Evolutionary conservation across 1,140 invertebrate species (phyloP), one percentile per base, ranked within the genome.

Genomic region (Zaprionus camerounensis): DNA sequence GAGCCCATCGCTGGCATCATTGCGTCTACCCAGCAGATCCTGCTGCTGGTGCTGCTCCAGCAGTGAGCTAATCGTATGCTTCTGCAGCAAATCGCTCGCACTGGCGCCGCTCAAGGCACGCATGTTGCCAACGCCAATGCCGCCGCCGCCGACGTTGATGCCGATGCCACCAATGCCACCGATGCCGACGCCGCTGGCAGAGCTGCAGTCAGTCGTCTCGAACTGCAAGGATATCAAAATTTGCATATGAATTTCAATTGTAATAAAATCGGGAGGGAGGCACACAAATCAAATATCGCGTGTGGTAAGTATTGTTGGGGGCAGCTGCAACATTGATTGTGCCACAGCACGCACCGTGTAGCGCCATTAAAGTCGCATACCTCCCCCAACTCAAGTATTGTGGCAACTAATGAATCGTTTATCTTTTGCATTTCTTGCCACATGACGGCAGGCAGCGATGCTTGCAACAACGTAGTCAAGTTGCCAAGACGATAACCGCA

Each of bases 61-160:
- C 51, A 94, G 83, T 12, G 94, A 94, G 87, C 94, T 94, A 67
- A 94, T 94, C 69, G 94, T 93, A 82, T 94, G 93, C 64, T 92
- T 91, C 49, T 94, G 93, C 44, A 94, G 76, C 55, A 94, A 92
- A 76, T 94, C 93, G 38, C 57, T 73, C 41, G 93, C 67, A 46
- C 64, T 82, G 72, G 73, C 70, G 61, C 80, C 87, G 55, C 71
- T 91, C 53, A 91, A 70, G 56, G 91, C 77, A 59, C 91, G 75
- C 85, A 91, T 80, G 36, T 76, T 91, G 68, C 72, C 75, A 38
- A 31, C 7, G 28, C 73, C 71, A 22, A 22, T 20, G 20, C 20
- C 20, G 64, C 17, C 17, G n/a, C 5, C 44, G 17, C 44, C 44
- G 44, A 49, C 17, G 46, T 34, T 34, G 31, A 34, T 34, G 31